phyloP scores from a whole-genome alignment of 1,140 invertebrate genomes.

The Formica selysi region DNA sequence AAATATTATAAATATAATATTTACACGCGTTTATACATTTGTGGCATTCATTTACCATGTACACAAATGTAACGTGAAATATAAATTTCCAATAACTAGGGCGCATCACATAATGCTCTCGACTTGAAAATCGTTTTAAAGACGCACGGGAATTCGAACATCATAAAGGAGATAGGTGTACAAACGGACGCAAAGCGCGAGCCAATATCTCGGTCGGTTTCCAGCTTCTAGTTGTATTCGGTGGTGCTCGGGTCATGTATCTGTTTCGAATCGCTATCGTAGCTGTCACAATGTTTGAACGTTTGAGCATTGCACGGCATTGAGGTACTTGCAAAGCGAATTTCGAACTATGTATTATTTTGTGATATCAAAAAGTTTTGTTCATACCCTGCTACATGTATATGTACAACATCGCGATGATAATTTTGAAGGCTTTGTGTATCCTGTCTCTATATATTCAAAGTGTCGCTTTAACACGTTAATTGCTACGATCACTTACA shows the following conservation, averaged over 20 bases:
- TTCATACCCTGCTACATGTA: not conserved
- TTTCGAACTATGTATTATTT: conserved; percentile 37
- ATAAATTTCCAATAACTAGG: not conserved
- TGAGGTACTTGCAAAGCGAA: not conserved
- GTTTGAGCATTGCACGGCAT: not conserved
- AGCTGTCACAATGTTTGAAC: conserved; percentile 57
- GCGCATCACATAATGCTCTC: not conserved
- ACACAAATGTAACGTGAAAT: conserved; percentile 13
- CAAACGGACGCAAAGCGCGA: conserved; percentile 4
- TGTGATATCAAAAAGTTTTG: conserved; percentile 46
- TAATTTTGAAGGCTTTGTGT: conserved; percentile 38
- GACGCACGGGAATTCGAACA: not conserved
- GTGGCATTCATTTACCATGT: not conserved
- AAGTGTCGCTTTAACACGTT: not conserved
- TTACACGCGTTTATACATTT: not conserved
- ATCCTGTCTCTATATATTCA: not conserved
- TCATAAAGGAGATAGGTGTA: conserved; percentile 35
- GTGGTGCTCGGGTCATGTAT: not conserved
- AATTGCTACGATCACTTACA: conserved; percentile 24
- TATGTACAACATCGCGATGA: not conserved
- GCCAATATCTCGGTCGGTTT: conserved; percentile 32
- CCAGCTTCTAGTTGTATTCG: conserved; percentile 12
- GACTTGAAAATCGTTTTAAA: conserved; percentile 11
- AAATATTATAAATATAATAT: not conserved
- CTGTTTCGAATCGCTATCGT: conserved; percentile 13